Evolutionary conservation across 2,888 invertebrate species (phyloP).

Genomic region (Agrenia bidenticulata): DNA sequence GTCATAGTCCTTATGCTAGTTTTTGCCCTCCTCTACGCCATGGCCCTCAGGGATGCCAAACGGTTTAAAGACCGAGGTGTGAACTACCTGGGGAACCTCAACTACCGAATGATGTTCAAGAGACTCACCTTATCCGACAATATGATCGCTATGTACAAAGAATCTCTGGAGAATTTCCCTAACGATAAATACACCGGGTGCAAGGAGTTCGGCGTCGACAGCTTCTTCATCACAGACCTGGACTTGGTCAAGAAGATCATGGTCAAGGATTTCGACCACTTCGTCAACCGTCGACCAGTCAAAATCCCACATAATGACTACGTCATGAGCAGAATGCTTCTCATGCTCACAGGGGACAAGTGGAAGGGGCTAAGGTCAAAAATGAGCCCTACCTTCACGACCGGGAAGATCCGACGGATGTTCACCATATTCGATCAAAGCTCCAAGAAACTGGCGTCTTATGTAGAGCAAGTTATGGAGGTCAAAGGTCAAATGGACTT

Average conservation of each 20-base stretch:
- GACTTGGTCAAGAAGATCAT: conserved; percentile 25
- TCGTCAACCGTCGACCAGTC: conserved; percentile 19
- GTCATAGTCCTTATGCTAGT: too few species aligned
- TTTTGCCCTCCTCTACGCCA: too few species aligned
- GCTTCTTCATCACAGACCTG: conserved; percentile 15
- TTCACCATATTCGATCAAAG: conserved; percentile 64
- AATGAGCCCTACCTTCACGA: conserved; percentile 68
- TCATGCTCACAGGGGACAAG: conserved; percentile 62
- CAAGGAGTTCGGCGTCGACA: neutral
- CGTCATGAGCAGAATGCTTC: conserved; percentile 55
- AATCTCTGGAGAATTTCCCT: neutral
- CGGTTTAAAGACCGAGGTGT: neutral
- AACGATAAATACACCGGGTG: neutral
- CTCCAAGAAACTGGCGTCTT: conserved; percentile 60
- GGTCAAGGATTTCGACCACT: conserved; percentile 33
- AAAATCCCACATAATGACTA: neutral
- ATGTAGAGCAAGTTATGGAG: conserved; percentile 55
- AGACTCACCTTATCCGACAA: neutral
- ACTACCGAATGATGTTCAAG: neutral
- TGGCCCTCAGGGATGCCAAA: neutral
- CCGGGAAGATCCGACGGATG: conserved; percentile 68
- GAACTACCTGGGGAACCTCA: neutral
- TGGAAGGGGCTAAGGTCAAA: conserved; percentile 68
- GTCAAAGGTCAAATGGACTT: conserved; percentile 58
- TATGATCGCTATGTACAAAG: neutral